phyloP scores from a whole-genome alignment of 92 coral and sea anemone species.

The Umimayanthus chanpuru region DNA sequence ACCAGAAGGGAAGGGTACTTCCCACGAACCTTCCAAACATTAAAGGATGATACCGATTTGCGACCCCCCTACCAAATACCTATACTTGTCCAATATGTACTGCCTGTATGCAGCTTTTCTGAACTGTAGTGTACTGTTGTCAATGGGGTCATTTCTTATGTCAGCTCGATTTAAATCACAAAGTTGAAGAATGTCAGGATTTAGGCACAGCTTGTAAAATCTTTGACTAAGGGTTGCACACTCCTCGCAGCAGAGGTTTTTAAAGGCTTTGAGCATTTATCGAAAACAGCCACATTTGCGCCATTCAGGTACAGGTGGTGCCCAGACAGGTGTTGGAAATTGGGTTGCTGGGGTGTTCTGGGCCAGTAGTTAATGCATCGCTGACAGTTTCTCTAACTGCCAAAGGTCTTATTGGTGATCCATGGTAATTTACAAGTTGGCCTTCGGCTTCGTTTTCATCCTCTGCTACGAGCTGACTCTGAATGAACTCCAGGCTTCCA shows the following conservation, averaged over 20 bases:
- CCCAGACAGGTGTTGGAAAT: no score
- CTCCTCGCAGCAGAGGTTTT: conserved; percentile 57
- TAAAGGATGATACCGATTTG: conserved; percentile 41
- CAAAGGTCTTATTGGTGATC: no score
- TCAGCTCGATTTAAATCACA: conserved; percentile 37
- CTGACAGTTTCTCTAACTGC: no score
- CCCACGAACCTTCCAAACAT: conserved; percentile 17
- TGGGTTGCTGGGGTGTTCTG: no score
- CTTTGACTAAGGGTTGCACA: conserved; percentile 40
- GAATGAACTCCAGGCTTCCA: no score
- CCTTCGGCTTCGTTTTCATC: no score
- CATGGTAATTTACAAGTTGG: no score
- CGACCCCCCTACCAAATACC: conserved; percentile 44
- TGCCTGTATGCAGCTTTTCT: conserved; percentile 47
- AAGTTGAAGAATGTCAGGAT: conserved; percentile 64
- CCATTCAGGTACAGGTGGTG: conserved; percentile 54
- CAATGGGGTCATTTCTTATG: conserved; percentile 36
- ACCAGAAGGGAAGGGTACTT: conserved; percentile 46
- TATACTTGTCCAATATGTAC: conserved; percentile 27
- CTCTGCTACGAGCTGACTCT: no score
- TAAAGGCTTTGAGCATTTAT: conserved; percentile 49
- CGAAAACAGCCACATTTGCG: conserved; percentile 54
- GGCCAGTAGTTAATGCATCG: no score
- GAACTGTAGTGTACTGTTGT: conserved; percentile 26
- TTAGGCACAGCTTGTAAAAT: conserved; percentile 54